Evolutionary conservation across 2,113 vertebrate species (phyloP).

Genomic region (Pseudorhombus dupliciocellatus): DNA sequence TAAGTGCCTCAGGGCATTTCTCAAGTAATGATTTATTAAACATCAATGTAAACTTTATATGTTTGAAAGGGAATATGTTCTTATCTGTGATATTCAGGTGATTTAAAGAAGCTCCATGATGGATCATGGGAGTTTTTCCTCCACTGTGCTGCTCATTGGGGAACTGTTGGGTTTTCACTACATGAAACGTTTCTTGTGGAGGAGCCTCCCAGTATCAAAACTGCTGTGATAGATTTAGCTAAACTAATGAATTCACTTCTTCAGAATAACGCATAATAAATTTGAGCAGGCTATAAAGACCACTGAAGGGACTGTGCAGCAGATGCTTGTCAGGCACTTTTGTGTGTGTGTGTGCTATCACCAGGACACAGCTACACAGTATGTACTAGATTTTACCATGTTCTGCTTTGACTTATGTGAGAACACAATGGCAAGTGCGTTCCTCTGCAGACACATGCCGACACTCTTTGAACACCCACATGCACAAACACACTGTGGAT

Average conservation of each 20-base stretch:
- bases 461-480: constrained; percentile 17
- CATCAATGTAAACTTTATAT: no score
- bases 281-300: background rate
- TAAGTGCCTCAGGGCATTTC: no score
- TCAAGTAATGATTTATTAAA: no score
- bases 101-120: no score
- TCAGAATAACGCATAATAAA: background rate
- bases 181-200: no score
- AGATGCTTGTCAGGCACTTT: background rate
- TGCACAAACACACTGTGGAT: constrained; percentile 22
- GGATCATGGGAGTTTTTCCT: no score
- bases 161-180: no score
- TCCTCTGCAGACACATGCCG: constrained; percentile 19
- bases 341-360: background rate
- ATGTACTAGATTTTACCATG: constrained; percentile 13
- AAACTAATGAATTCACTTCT: background rate
- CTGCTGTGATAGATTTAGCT: background rate
- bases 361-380: background rate
- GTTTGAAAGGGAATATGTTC: no score
- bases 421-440: constrained; percentile 34
- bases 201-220: background rate
- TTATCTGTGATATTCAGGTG: background rate
- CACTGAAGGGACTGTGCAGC: background rate
- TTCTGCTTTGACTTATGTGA: constrained; percentile 29
- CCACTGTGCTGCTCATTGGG: no score